A percentile compares a stretch with the other conserved stretches of the same genome.
Evolutionary conservation across 53 echinoderm and acorn worm species (phyloP).

Genomic region (Apostichopus leukothele): DNA sequence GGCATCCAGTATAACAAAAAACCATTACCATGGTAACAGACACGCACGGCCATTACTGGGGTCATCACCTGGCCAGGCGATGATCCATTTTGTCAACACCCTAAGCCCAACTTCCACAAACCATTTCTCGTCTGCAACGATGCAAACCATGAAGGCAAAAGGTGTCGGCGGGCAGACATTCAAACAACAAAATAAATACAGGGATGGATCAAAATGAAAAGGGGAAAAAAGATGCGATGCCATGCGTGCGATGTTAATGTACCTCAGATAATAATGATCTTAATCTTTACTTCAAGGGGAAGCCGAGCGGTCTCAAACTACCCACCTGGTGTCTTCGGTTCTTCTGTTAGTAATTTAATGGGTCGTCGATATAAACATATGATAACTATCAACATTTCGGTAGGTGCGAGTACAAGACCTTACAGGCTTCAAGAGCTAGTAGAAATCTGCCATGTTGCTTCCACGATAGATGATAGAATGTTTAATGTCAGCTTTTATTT

Average conservation of each 20-base stretch:
- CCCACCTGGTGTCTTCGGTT: neutral
- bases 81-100: neutral
- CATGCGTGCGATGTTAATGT: neutral
- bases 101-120: conserved; percentile 14
- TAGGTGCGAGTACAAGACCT: neutral
- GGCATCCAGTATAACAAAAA: neutral
- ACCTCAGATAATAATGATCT: neutral
- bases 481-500: too few species aligned
- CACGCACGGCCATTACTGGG: neutral
- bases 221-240: neutral
- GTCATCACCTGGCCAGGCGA: conserved; percentile 23
- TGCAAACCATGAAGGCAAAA: neutral
- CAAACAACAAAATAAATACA: neutral
- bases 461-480: too few species aligned
- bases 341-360: neutral
- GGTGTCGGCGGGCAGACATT: neutral
- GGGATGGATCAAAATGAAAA: neutral
- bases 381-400: neutral
- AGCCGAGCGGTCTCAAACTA: neutral
- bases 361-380: neutral
- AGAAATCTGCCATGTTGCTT: too few species aligned
- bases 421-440: too few species aligned
- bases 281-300: neutral
- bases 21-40: conserved; percentile 8
- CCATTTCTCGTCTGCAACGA: neutral